Conservation (phyloP, 1,140 invertebrate species). For the Caligus rogercresseyi region DNA sequence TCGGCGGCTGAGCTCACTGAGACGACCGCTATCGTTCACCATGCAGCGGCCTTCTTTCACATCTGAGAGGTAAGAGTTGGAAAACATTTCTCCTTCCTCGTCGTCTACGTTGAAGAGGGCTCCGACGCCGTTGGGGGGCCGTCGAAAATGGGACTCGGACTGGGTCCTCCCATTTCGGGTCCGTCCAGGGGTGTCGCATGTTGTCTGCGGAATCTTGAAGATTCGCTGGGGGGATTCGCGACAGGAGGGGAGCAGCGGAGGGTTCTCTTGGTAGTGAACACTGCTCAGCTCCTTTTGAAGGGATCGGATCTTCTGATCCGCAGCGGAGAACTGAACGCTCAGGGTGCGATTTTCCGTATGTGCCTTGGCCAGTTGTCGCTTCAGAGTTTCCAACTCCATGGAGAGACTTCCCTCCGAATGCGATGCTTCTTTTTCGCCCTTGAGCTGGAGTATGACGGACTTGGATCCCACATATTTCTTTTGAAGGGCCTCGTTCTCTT, state of each 20-base stretch:
- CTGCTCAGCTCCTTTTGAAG: background rate
- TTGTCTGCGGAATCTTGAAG: conserved; percentile 9
- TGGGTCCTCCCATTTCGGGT: conserved; percentile 2
- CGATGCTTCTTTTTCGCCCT: background rate
- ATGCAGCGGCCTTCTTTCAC: conserved; percentile 10
- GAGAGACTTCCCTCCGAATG: background rate
- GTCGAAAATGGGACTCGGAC: background rate
- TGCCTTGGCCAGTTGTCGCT: background rate
- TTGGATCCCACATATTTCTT: background rate
- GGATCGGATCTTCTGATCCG: background rate
- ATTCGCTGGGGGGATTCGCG: background rate
- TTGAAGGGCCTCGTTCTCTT: background rate
- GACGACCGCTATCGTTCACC: conserved; percentile 27
- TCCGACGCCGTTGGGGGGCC: conserved; percentile 2
- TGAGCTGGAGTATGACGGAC: background rate
- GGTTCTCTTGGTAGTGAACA: background rate
- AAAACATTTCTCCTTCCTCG: conserved; percentile 18
- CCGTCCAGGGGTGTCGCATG: conserved; percentile 6
- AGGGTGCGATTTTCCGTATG: background rate
- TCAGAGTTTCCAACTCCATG: background rate
- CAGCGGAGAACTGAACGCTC: background rate
- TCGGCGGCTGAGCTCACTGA: conserved; percentile 52
- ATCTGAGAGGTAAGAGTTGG: conserved; percentile 19
- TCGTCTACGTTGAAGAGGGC: conserved; percentile 16
- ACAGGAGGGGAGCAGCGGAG: background rate